These are phyloP conservation scores for Crossocerus cetratus DNA, from an alignment of 2,888 invertebrate genomes.

Conservation along the genomic window DNA sequence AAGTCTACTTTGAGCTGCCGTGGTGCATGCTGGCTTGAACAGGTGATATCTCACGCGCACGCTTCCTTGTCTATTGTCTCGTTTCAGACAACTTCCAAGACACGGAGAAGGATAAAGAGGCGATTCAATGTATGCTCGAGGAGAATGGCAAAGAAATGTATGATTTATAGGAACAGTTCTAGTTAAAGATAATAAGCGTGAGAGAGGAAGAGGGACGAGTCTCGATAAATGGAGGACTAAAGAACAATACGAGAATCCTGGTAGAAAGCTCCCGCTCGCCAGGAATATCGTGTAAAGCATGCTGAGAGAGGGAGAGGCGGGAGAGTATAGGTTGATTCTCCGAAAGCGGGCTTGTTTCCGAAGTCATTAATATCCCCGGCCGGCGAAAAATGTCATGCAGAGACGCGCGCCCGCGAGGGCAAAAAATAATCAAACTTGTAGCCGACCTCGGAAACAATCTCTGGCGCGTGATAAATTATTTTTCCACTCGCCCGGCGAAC, in stretches of 20 bases:
- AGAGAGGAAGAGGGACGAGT: slow-evolving; percentile 12
- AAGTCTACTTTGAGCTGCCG: too few species aligned
- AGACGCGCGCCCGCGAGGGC: not conserved
- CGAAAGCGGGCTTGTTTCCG: not conserved
- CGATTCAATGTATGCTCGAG: slow-evolving; percentile 71
- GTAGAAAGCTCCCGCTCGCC: slow-evolving; percentile 12
- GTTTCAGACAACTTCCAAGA: slow-evolving; percentile 73
- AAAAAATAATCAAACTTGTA: not conserved
- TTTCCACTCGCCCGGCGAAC: not conserved
- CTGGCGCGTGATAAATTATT: slow-evolving; percentile 2
- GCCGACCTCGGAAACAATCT: not conserved
- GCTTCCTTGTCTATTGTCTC: slow-evolving; percentile 54
- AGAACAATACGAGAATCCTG: slow-evolving; percentile 13
- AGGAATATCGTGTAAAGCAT: slow-evolving; percentile 30
- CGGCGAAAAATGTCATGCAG: not conserved
- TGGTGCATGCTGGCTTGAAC: not conserved
- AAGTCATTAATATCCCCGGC: not conserved
- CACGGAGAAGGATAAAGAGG: slow-evolving; percentile 74
- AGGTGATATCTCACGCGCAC: slow-evolving; percentile 34
- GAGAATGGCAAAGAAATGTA: slow-evolving; percentile 73
- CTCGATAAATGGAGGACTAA: slow-evolving; percentile 29
- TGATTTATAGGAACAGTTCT: slow-evolving; percentile 57
- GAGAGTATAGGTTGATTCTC: not conserved
- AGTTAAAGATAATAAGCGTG: slow-evolving; percentile 33
- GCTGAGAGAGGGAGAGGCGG: not conserved